Base-by-base conservation (phyloP, 1,140 invertebrate species). In the Dufourea novaeangliae region DNA sequence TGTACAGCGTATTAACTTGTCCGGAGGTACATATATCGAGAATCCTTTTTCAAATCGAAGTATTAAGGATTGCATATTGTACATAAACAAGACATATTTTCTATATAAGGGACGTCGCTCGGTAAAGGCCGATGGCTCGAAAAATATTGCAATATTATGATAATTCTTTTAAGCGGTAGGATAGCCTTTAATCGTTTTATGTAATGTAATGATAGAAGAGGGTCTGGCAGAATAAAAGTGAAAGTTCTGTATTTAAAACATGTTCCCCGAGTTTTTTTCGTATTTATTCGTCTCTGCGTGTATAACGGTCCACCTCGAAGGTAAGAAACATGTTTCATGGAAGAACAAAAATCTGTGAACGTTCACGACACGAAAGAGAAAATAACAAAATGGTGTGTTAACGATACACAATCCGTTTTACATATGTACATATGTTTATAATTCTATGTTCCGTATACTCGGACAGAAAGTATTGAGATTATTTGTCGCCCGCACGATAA, bases 21-120 rank as follows among this genome's bases (percentile, higher is more conserved):
- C 88, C 83, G 89, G 87, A 89, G 79, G 84, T 90, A 89, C 87
- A 89, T 91, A 91, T 92, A 91, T 90, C 86, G 87, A 85, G 78
- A 87, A 88, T 90, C 86, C 86, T 90, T 89, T 91, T 89, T 91
- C 90, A 92, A 90, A 79, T 87, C 87, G 84, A 89, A 89, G 87
- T 88, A 90, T 91, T 89, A 88, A 91, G 90, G 89, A 89, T 92
- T 91, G 89, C 92, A 92, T 92, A 92, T 91, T 92, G 92, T 92
- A 92, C 82, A 92, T 92, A 92, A 92, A 92, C 89, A 91, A 92
- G 91, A 92, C 92, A 92, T 92, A 92, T 92, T 92, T 92, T 92
- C 91, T 92, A 92, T 92, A 92, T 92, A 91, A 91, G 89, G 91
- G 88, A 89, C 89, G 88, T 91, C 89, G 88, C 87, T 91, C 89